Percentiles rank a stretch among this genome's conserved stretches.
Evolutionary conservation across 1,140 invertebrate genomes (phyloP).

Genomic region (Drosophila sturtevanti): DNA sequence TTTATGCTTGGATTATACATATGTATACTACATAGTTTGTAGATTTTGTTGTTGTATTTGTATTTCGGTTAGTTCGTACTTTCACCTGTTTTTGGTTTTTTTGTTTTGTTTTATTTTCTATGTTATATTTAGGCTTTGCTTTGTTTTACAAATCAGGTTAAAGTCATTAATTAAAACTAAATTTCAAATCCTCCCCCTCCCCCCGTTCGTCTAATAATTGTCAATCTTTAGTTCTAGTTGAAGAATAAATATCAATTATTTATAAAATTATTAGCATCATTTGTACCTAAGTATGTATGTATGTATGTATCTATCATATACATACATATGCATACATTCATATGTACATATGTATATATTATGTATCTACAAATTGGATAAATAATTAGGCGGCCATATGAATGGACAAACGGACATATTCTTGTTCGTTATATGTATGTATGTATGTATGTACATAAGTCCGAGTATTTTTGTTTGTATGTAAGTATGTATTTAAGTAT

Average conservation of each 20-base stretch:
- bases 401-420: background rate
- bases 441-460: too few species aligned
- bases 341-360: too few species aligned
- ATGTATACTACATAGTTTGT: slow-evolving; percentile 3
- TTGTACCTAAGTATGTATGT: too few species aligned
- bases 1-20: background rate
- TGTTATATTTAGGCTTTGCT: slow-evolving; percentile 47
- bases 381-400: background rate
- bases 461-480: too few species aligned
- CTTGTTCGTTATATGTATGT: too few species aligned
- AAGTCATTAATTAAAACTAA: slow-evolving; percentile 53
- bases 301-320: background rate
- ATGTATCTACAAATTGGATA: background rate
- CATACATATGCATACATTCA: too few species aligned
- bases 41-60: slow-evolving; percentile 23
- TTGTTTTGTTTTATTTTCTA: slow-evolving; percentile 35
- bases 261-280: background rate
- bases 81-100: too few species aligned
- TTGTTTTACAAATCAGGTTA: slow-evolving; percentile 57
- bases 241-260: slow-evolving; percentile 4
- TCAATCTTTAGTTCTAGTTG: background rate
- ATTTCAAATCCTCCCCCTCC: background rate
- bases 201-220: background rate
- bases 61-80: slow-evolving; percentile 51
- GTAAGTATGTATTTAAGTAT: too few species aligned